Base-by-base conservation (phyloP, 1,140 invertebrate genomes). In the Bathynomus jamesi region DNA sequence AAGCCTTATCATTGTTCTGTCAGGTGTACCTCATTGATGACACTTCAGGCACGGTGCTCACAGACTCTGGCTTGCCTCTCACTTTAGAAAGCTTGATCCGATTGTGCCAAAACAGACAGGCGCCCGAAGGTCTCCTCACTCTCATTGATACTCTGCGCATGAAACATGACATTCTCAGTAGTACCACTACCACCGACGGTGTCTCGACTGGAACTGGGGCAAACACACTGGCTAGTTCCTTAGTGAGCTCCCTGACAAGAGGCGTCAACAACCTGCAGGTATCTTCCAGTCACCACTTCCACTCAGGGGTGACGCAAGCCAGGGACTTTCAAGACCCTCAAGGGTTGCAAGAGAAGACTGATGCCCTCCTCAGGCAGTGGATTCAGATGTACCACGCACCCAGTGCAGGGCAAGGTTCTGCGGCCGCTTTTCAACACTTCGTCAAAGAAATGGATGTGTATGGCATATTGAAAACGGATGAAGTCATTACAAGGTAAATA, bases 381-480 rank as follows among this genome's bases (percentile, higher is more conserved):
- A 91, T 98, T 3, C 87, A 86, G 24, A 89, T 98, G 80, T 96
- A 96, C 79, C 89, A 95, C 79, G 89, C 87, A 27, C 88, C 91
- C 1, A 85, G 86, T 17, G 87, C 90, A 17, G 88, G 89, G 0
- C 86, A 91, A 60, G 96, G 98, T 82, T 91, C 94, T 4, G 90
- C 89, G 1, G 96, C 96, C 80, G 93, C 95, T n/a, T 98, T 99
- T 80, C 89, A 91, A 32, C 83, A 92, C 65, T 97, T 98, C 83
- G 94, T 98, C 0, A 92, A 95, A 31, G 88, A 96, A 81, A 96
- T 99, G 94, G 97, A 97, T 79, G 87, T 92, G 70, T 94, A 97
- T 77, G 96, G 96, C 3, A 95, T 99, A 63, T 83, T 99, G 13
- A 98, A 98, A 81, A 96, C 94, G 0, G 98, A 99, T 79, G 96